These are phyloP conservation scores for Poeciliopsis retropinna DNA, from an alignment of 2,113 vertebrate genomes.

Conservation along the genomic window DNA sequence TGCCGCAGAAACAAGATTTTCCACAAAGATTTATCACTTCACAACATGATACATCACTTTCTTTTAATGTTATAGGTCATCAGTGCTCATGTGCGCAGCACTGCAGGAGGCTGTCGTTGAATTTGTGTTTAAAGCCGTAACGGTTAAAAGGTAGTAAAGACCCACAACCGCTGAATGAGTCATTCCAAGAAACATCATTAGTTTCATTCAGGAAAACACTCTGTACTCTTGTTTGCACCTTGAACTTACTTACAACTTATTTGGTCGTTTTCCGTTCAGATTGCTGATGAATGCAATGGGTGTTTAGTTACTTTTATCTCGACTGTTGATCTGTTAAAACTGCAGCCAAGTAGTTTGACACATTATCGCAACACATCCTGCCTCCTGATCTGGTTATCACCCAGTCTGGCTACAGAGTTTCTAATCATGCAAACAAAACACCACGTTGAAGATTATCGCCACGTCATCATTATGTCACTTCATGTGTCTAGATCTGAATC, in stretches of 20 bases:
- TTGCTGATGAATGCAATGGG: not conserved
- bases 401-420: conserved; percentile 1
- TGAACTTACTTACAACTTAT: not conserved
- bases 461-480: not conserved
- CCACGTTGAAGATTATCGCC: not conserved
- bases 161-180: conserved; percentile 27
- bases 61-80: not conserved
- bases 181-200: conserved; percentile 16
- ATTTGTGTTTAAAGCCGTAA: not conserved
- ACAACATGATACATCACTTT: not conserved
- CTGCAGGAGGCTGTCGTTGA: not conserved
- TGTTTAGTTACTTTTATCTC: not conserved
- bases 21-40: not conserved
- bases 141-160: not conserved
- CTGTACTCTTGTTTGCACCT: conserved; percentile 26
- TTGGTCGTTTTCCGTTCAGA: not conserved
- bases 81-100: not conserved
- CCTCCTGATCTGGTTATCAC: conserved; percentile 38
- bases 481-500: too few relatives aligned
- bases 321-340: conserved; percentile 14
- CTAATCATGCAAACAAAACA: conserved; percentile 3
- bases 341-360: not conserved
- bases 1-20: not conserved
- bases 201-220: conserved; percentile 14
- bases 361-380: not conserved